Evolutionary conservation across 2,797 vertebrate species (phyloP).

Genomic region (Tamandua tetradactyla): DNA sequence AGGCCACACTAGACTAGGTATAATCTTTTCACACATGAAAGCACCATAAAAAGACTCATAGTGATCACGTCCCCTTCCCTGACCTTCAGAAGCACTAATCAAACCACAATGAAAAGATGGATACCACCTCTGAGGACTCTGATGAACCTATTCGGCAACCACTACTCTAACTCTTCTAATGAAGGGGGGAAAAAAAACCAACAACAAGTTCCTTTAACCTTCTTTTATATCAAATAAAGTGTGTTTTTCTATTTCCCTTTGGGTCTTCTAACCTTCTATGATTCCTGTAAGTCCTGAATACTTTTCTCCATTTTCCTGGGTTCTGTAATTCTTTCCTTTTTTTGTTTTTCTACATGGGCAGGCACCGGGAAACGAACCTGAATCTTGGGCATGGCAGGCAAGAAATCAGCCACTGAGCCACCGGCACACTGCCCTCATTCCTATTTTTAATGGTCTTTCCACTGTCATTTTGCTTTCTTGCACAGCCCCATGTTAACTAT

Average conservation of each 20-base stretch:
- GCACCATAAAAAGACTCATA: not conserved
- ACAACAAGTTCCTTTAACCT: not conserved
- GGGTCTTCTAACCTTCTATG: not conserved
- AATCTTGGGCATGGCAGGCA: no score
- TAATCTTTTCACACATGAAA: not conserved
- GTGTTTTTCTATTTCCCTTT: not conserved
- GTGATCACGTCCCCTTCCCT: not conserved
- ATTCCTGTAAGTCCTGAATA: not conserved
- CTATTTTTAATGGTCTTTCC: not conserved
- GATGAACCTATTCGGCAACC: not conserved
- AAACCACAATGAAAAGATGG: not conserved
- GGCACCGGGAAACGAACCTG: no score
- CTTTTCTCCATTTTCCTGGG: constrained; percentile 5
- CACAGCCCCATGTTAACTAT: not conserved
- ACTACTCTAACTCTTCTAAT: not conserved
- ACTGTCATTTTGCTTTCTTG: not conserved
- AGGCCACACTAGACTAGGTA: not conserved
- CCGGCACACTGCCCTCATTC: no score
- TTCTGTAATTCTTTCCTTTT: not conserved
- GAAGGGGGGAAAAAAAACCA: not conserved
- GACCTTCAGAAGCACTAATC: not conserved
- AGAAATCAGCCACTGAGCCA: no score
- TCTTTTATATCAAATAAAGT: not conserved
- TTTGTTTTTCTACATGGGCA: no score
- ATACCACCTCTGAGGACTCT: not conserved